Conservation (phyloP, 2,888 invertebrate genomes). For the Pilophorus perplexus region DNA sequence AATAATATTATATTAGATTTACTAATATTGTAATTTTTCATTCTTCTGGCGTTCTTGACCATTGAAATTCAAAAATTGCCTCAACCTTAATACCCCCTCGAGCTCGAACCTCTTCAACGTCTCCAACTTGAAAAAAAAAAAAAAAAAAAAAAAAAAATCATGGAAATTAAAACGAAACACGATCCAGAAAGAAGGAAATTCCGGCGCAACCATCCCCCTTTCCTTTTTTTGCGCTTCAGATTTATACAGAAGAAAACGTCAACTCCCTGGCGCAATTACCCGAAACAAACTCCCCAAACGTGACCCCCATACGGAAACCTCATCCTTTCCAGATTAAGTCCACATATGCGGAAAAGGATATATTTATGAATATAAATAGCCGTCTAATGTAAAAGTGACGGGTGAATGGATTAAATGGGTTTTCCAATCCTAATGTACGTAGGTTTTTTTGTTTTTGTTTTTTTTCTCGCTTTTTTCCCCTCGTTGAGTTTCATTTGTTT, state of each 20-base stretch:
- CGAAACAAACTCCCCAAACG: conserved; percentile 21
- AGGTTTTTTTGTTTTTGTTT: conserved; percentile 19
- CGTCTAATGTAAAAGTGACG: conserved; percentile 39
- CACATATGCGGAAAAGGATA: conserved; percentile 18
- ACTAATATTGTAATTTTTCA: no score
- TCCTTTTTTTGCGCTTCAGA: neutral
- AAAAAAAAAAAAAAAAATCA: neutral
- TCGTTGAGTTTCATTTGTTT: conserved; percentile 30
- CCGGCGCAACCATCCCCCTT: neutral
- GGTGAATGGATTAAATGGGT: conserved; percentile 43
- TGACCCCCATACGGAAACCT: conserved; percentile 21
- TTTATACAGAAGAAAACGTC: conserved; percentile 37
- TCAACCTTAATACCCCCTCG: no score
- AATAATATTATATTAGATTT: no score
- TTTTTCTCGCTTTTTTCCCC: neutral
- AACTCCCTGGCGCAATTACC: conserved; percentile 27
- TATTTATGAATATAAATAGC: conserved; percentile 45
- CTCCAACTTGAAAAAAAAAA: no score
- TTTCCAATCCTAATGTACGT: conserved; percentile 44
- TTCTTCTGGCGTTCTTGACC: no score
- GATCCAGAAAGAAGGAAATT: no score
- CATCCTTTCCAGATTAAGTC: conserved; percentile 30
- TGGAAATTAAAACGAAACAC: no score
- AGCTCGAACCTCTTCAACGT: no score
- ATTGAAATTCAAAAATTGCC: no score